Evolutionary conservation across 2,888 invertebrate species (phyloP), one percentile per base, ranked within the genome.

Genomic region (Epinotia demarniana): DNA sequence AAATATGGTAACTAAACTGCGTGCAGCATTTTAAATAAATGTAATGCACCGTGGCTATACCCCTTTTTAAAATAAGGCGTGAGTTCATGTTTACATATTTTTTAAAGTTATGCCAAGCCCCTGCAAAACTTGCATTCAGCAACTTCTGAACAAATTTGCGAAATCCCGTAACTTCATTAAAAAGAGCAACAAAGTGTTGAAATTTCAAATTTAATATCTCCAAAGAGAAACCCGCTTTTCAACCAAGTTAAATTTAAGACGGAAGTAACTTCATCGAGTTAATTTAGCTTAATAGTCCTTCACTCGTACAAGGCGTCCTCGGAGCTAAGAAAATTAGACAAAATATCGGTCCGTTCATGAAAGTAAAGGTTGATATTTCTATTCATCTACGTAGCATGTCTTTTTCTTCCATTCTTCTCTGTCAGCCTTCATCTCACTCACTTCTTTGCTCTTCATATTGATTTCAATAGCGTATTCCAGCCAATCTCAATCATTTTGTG

Each of bases 201-300:
- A 68, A 55, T 73, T 67, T 67, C 39, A 61, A 61, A 73, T 73
- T 73, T 73, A 73, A 73, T 74, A 74, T 69, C 18, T 62, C 63
- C 13, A 18, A 73, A 74, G 69, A 63, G 69, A 62, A 69, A 69
- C 68, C 49, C 57, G 39, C 43, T 74, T 74, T 74, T 69, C 63
- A 33, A 33, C 61, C 18, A 16, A 64, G 61, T 55, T 55, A 43
- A 62, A 63, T 73, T 74, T 74, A 68, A 67, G 39, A 61, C 62
- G 46, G 73, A 69, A 63, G 57, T 58, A 49, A 46, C 63, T 57
- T 46, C 46, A 46, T 73, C 62, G 73, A 63, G 57, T 62, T 68
- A 67, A 68, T 68, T 68, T 57, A 62, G 19, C 57, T 74, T 69
- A 63, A 66, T 57, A 43, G 18, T 23, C 43, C 9, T 27, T 43